A percentile compares a stretch with the other conserved stretches of the same genome.
phyloP scores from a whole-genome alignment of 2,113 vertebrate genomes.

The Dipodomys stephensi region DNA sequence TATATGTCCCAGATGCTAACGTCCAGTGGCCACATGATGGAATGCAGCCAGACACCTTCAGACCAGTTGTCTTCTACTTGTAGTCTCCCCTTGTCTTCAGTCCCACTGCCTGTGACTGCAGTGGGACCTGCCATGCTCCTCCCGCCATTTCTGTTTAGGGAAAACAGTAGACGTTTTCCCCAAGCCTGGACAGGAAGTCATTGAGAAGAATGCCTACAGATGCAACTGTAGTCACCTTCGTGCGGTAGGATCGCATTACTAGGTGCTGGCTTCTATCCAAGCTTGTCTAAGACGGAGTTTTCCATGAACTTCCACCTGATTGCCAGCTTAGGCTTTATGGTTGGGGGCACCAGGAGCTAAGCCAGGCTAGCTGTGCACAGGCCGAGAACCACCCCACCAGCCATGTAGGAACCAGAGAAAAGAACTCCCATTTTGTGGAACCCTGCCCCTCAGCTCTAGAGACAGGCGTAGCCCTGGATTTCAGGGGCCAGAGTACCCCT shows the following conservation, averaged over 20 bases:
- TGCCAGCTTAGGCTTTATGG: not conserved
- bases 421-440: accelerated
- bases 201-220: not conserved
- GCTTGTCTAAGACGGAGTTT: not conserved
- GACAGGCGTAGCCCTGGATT: accelerated
- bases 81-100: not conserved
- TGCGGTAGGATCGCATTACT: not conserved
- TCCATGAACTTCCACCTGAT: not conserved
- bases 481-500: not conserved
- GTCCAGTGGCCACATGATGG: not conserved
- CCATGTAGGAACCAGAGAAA: not conserved
- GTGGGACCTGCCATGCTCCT: not conserved
- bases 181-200: not conserved
- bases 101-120: not conserved
- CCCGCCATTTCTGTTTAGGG: not conserved
- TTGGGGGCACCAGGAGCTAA: accelerated
- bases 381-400: too few relatives aligned
- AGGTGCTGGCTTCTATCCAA: not conserved
- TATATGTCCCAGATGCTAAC: not conserved
- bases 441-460: not conserved
- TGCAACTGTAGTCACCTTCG: not conserved
- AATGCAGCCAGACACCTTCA: not conserved
- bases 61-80: not conserved
- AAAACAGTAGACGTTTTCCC: not conserved
- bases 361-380: too few relatives aligned